These are phyloP conservation scores for Diachasmimorpha longicaudata DNA, from an alignment of 1,140 invertebrate species.

Conservation along the genomic window DNA sequence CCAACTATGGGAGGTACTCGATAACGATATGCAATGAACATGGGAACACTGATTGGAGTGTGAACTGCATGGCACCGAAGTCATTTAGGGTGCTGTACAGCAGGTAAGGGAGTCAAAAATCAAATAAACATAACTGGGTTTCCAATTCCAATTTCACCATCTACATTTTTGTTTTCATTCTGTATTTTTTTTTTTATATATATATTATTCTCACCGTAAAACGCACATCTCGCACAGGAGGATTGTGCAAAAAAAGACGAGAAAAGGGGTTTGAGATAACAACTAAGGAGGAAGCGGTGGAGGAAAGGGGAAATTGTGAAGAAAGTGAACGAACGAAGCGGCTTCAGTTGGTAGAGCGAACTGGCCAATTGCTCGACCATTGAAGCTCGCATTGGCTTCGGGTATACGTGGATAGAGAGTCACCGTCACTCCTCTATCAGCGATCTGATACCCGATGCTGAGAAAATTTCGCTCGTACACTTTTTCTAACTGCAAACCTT, in stretches of 20 bases:
- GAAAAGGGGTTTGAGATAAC: not conserved
- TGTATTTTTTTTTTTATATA: conserved; percentile 11
- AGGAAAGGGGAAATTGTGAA: conserved; percentile 32
- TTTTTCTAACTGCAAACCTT: not conserved
- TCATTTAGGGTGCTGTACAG: conserved; percentile 80
- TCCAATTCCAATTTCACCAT: not conserved
- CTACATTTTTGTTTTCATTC: not conserved
- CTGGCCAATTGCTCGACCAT: conserved; percentile 60
- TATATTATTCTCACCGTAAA: conserved; percentile 13
- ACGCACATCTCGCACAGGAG: not conserved
- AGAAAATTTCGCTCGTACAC: conserved; percentile 34
- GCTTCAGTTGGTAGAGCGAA: conserved; percentile 52
- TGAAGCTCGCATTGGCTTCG: conserved; percentile 49
- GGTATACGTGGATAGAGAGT: conserved; percentile 40
- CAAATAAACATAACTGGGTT: not conserved
- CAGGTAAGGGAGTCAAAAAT: conserved; percentile 66
- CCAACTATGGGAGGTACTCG: conserved; percentile 94
- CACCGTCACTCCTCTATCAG: conserved; percentile 39
- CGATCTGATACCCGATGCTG: conserved; percentile 34
- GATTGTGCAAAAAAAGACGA: conserved; percentile 1
- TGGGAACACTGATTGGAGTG: conserved; percentile 95
- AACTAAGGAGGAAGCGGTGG: not conserved
- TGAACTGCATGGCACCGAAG: conserved; percentile 91
- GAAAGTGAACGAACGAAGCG: conserved; percentile 36
- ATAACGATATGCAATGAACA: conserved; percentile 97